These are phyloP conservation scores for Sylvia atricapilla DNA, from an alignment of 2,113 vertebrate genomes.

Conservation along the genomic window DNA sequence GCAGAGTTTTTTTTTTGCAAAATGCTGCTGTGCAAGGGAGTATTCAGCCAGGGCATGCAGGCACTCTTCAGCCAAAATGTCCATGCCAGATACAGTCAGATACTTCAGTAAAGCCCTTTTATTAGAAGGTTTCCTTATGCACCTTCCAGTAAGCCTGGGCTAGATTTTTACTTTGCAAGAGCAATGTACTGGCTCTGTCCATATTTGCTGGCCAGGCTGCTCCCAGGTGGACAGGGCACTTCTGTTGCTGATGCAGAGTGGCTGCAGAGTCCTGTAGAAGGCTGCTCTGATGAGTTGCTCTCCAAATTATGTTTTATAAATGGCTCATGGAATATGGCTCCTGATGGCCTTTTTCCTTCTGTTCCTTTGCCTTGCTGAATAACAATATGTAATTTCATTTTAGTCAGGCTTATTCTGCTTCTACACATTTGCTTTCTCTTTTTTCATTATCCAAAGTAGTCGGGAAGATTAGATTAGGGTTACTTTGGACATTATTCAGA, in stretches of 20 bases:
- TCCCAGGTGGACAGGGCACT: background rate
- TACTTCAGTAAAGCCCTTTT: background rate
- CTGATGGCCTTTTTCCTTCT: background rate
- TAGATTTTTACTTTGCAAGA: background rate
- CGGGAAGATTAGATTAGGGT: background rate
- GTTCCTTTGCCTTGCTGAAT: background rate
- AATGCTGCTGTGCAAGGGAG: background rate
- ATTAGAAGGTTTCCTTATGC: fast-evolving
- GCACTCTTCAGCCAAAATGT: background rate
- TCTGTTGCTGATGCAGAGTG: background rate
- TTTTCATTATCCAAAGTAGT: background rate
- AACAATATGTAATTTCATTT: background rate
- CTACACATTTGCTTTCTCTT: background rate
- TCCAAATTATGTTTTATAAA: background rate
- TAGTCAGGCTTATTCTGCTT: background rate
- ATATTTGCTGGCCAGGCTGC: background rate
- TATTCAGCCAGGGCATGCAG: background rate
- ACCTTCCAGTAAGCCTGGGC: background rate
- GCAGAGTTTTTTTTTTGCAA: background rate
- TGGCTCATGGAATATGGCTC: background rate
- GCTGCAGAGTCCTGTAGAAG: background rate
- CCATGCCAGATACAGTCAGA: background rate
- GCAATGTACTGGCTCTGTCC: background rate
- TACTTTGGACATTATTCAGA: background rate
- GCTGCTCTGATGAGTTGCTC: background rate